Evolutionary conservation across 2,797 vertebrate species (phyloP).

Genomic region (Kryptolebias ocellatus): DNA sequence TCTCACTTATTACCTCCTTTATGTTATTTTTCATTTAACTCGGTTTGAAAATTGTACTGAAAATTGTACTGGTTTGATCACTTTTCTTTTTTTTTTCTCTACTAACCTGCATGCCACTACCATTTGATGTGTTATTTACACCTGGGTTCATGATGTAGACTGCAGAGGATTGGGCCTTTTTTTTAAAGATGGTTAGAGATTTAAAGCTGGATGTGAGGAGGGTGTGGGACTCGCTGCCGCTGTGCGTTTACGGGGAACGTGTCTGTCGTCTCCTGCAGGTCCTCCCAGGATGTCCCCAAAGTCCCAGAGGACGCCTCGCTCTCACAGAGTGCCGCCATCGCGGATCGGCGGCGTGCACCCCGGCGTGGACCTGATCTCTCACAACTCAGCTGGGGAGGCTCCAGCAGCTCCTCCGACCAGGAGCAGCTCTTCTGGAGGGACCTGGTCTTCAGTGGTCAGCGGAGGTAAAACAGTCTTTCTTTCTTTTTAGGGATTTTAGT

Average conservation of each 20-base stretch:
- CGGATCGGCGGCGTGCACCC: slow-evolving; percentile 88
- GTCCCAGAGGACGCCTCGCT: slow-evolving; percentile 94
- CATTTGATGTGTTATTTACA: slow-evolving; percentile 26
- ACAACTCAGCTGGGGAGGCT: slow-evolving; percentile 89
- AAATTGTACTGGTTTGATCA: slow-evolving; percentile 45
- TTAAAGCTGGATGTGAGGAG: slow-evolving; percentile 18
- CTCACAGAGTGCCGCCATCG: slow-evolving; percentile 92
- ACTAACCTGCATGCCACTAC: slow-evolving; percentile 64
- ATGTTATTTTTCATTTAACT: slow-evolving; percentile 22
- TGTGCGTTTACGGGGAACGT: background rate
- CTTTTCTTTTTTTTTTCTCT: slow-evolving; percentile 34
- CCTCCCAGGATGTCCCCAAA: slow-evolving; percentile 99
- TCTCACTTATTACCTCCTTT: slow-evolving; percentile 7
- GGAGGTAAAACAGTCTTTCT: slow-evolving; percentile 83
- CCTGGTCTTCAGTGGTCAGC: slow-evolving; percentile 98
- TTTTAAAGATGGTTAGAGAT: background rate
- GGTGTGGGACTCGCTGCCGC: slow-evolving; percentile 3
- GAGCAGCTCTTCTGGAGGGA: slow-evolving; percentile 93
- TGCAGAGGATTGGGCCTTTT: slow-evolving; percentile 3
- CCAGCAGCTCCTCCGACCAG: slow-evolving; percentile 86
- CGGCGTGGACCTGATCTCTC: slow-evolving; percentile 91
- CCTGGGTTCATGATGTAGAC: background rate
- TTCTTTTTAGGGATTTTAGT: background rate
- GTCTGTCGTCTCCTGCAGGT: slow-evolving; percentile 76
- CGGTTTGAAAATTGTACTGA: slow-evolving; percentile 52